Conservation (phyloP, 2,797 vertebrate species). For the Chelmon rostratus region DNA sequence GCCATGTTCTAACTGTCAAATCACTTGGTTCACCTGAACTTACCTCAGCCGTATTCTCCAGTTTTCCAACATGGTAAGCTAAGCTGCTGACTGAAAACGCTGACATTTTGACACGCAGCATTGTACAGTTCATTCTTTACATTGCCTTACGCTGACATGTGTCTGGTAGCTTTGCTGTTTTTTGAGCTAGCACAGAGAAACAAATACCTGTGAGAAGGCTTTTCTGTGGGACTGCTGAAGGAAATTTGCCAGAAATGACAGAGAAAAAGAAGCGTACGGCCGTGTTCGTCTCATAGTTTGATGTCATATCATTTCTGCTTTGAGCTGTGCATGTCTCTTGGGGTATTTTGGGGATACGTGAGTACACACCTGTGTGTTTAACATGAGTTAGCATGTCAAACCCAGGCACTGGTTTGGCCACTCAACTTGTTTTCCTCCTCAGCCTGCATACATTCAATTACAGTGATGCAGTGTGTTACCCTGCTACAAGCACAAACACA, state of each 20-base stretch:
- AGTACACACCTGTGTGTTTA: constrained; percentile 4
- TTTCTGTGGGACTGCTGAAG: neutral
- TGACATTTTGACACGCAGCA: constrained; percentile 31
- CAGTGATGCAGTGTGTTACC: constrained; percentile 64
- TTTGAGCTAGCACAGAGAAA: constrained; percentile 17
- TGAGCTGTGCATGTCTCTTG: constrained; percentile 20
- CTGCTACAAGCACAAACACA: constrained; percentile 46
- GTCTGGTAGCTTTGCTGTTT: neutral
- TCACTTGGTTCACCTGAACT: neutral
- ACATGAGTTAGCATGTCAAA: constrained; percentile 27
- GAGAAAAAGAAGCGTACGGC: neutral
- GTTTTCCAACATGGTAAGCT: neutral
- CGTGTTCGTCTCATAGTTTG: neutral
- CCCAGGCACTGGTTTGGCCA: constrained; percentile 9
- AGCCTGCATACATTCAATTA: constrained; percentile 58
- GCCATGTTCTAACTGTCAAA: neutral
- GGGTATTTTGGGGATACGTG: neutral
- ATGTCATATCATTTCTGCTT: neutral
- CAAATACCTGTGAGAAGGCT: neutral
- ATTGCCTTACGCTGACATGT: neutral
- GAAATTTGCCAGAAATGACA: constrained; percentile 6
- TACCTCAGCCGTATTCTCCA: neutral
- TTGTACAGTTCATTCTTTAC: constrained; percentile 5
- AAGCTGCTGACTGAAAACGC: neutral
- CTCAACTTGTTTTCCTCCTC: constrained; percentile 25